Conservation (phyloP, 2,888 invertebrate species). For the Pseudococcus jackbeardsleyi region DNA sequence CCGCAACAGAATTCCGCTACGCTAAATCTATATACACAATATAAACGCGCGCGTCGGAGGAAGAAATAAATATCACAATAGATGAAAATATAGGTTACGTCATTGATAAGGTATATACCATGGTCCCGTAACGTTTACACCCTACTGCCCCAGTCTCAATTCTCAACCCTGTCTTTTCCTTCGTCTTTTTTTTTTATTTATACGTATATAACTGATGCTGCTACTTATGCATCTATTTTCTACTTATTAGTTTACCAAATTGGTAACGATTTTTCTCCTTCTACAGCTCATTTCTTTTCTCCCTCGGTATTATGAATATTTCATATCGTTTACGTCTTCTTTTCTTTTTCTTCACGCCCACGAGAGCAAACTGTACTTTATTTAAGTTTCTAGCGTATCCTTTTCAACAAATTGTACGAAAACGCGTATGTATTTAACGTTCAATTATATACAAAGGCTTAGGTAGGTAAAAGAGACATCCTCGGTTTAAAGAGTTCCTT, state of each 20-base stretch:
- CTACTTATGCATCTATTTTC: constrained; percentile 60
- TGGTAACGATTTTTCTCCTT: constrained; percentile 41
- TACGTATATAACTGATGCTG: neutral
- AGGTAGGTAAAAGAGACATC: neutral
- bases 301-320: neutral
- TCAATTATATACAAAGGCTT: constrained; percentile 2
- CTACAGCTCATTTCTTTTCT: neutral
- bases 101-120: neutral
- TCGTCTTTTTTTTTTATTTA: neutral
- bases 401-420: too few relatives aligned
- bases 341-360: too few relatives aligned
- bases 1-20: constrained; percentile 23
- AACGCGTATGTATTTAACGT: constrained; percentile 29
- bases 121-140: neutral
- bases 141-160: neutral
- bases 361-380: too few relatives aligned
- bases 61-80: constrained; percentile 57
- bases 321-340: neutral
- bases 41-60: constrained; percentile 17
- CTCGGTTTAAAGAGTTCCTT: neutral
- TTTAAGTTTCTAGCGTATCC: too few relatives aligned
- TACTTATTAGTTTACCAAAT: constrained; percentile 60
- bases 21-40: constrained; percentile 47
- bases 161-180: neutral
- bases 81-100: constrained; percentile 61